Conservation (phyloP, 37 sponge, comb jelly and placozoan species). For the Cliona cf. orientalis region DNA sequence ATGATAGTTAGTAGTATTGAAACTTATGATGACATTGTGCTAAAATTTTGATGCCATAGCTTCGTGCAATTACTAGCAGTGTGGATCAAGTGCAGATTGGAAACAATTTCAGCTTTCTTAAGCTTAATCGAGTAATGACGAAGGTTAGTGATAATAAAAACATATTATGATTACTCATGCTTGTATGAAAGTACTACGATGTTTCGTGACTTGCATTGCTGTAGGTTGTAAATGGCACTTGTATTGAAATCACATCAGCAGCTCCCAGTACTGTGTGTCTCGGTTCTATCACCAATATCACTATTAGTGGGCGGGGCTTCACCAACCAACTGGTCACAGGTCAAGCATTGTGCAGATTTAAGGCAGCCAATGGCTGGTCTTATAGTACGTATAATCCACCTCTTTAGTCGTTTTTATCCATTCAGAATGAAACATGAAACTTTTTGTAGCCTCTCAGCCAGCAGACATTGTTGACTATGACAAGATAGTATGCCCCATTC, state of each 20-base stretch:
- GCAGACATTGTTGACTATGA: background rate
- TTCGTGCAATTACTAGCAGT: background rate
- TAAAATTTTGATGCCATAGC: background rate
- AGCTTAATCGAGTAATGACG: background rate
- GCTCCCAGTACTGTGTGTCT: background rate
- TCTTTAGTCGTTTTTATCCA: too few species aligned
- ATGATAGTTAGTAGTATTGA: too few species aligned
- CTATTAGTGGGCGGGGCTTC: conserved; percentile 7
- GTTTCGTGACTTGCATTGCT: too few species aligned
- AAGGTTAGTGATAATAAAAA: background rate
- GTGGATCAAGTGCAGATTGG: background rate
- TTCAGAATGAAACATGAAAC: too few species aligned
- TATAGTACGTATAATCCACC: too few species aligned
- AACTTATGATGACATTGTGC: too few species aligned
- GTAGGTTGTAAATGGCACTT: conserved; percentile 14
- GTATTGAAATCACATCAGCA: conserved; percentile 4
- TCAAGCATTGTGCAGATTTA: background rate
- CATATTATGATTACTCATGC: background rate
- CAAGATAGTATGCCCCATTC: conserved; percentile 3
- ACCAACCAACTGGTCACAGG: background rate
- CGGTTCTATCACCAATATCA: background rate
- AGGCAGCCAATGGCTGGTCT: background rate
- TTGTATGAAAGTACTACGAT: background rate
- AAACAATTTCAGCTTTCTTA: background rate
- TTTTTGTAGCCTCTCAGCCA: conserved; percentile 4